phyloP scores from a whole-genome alignment of 2,797 vertebrate genomes.

The Pantherophis alleghaniensis region DNA sequence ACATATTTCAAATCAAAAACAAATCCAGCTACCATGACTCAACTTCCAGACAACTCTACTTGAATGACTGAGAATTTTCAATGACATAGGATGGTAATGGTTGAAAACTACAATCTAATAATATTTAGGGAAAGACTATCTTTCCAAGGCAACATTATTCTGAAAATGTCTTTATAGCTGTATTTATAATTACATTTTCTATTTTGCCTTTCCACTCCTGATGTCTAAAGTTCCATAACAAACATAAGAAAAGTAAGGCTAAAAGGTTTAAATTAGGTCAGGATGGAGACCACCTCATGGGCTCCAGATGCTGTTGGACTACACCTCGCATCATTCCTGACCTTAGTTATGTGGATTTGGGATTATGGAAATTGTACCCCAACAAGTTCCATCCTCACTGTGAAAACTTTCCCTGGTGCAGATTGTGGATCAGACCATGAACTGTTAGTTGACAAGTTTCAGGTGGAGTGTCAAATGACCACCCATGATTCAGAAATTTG shows the following conservation, averaged over 20 bases:
- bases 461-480: too few relatives aligned
- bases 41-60: too few relatives aligned
- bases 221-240: background rate
- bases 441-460: too few relatives aligned
- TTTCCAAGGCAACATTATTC: background rate
- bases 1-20: too few relatives aligned
- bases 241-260: too few relatives aligned
- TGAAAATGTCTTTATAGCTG: background rate
- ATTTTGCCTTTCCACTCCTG: background rate
- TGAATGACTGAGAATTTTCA: too few relatives aligned
- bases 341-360: background rate
- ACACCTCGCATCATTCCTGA: background rate
- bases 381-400: background rate
- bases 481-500: too few relatives aligned
- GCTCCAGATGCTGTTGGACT: background rate
- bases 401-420: too few relatives aligned
- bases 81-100: background rate
- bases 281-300: too few relatives aligned
- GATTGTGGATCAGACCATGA: too few relatives aligned
- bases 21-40: too few relatives aligned
- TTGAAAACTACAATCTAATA: background rate
- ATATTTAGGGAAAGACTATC: background rate
- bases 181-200: background rate
- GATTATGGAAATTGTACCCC: background rate
- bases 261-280: too few relatives aligned